phyloP scores from a whole-genome alignment of 2,888 invertebrate genomes.

The Latheticus oryzae region DNA sequence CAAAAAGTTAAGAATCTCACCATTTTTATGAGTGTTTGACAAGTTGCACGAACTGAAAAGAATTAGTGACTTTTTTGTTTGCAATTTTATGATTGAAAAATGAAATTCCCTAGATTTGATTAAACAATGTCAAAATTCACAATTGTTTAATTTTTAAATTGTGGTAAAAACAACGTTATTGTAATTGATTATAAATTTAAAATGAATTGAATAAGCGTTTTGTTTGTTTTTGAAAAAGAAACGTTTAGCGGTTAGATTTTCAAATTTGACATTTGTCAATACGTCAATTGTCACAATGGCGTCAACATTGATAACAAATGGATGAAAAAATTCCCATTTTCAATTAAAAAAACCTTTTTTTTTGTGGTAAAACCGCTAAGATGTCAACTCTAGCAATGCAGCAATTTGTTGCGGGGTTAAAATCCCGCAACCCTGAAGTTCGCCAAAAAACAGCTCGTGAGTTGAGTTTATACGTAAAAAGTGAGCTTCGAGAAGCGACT shows the following conservation, averaged over 20 bases:
- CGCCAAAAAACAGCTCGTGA: slow-evolving; percentile 90
- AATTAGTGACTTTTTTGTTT: no score
- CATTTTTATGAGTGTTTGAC: slow-evolving; percentile 44
- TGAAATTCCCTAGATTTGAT: slow-evolving; percentile 8
- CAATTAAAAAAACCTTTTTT: not conserved
- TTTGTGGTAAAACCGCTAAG: slow-evolving; percentile 29
- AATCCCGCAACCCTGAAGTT: slow-evolving; percentile 87
- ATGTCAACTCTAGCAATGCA: slow-evolving; percentile 76
- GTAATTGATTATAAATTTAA: no score
- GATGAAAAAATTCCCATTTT: slow-evolving; percentile 4
- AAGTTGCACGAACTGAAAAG: slow-evolving; percentile 32
- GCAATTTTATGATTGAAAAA: not conserved
- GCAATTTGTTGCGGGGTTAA: slow-evolving; percentile 87
- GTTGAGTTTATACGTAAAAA: slow-evolving; percentile 89
- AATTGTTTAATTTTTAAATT: no score
- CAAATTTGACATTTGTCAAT: not conserved
- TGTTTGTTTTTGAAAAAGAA: no score
- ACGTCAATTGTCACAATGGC: slow-evolving; percentile 9
- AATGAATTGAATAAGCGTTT: no score
- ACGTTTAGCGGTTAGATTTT: slow-evolving; percentile 7
- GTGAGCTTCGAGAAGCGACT: slow-evolving; percentile 89
- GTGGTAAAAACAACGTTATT: no score
- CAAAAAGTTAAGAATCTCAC: slow-evolving; percentile 45
- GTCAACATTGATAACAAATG: slow-evolving; percentile 6
- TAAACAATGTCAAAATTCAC: no score